Evolutionary conservation across 2,888 invertebrate species (phyloP), one percentile per base, ranked within the genome.

Genomic region (Tenthredo livida): DNA sequence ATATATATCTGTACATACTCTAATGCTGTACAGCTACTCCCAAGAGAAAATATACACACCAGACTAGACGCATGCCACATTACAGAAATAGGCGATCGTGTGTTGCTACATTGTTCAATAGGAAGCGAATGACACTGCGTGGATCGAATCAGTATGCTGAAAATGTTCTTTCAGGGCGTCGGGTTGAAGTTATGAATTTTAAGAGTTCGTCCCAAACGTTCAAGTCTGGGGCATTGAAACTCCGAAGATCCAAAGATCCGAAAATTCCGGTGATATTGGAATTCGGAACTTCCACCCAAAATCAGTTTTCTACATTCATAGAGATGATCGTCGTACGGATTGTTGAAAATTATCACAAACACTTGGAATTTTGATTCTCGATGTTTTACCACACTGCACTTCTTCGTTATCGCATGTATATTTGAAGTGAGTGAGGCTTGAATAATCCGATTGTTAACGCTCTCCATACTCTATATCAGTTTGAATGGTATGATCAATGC

Each of bases 381-480:
- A 29, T 12, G 6, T 47, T 75, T 75, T 77, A 33, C 25, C 47
- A 17, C 12, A 12, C 2, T 77, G 7, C 12, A 12, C 2, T 77
- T 50, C 33, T 47, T 33, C 17, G n/a, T 21, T 40, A 17, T 43
- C 37, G 40, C 7, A 29, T 37, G 0, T 37, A 29, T 21, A 25
- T 77, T 15, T 0, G 77, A 33, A 43, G 43, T 73, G 43, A 50
- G 33, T 33, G 80, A 61, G 40, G 61, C 15, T 37, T 40, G 80
- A 80, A 61, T 80, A 80, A 80, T 80, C 40, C 58, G 37, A 80
- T 80, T 58, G 61, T 80, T 61, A 37, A 58, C 78, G 61, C 61
- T n/a, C n/a, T n/a, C n/a, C n/a, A n/a, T n/a, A n/a, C n/a, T n/a
- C n/a, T 47, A 47, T 12, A 47, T 47, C 47, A 12, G 80, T 80